Base-by-base conservation (phyloP, 2,888 invertebrate species). In the Folsomia candida region DNA sequence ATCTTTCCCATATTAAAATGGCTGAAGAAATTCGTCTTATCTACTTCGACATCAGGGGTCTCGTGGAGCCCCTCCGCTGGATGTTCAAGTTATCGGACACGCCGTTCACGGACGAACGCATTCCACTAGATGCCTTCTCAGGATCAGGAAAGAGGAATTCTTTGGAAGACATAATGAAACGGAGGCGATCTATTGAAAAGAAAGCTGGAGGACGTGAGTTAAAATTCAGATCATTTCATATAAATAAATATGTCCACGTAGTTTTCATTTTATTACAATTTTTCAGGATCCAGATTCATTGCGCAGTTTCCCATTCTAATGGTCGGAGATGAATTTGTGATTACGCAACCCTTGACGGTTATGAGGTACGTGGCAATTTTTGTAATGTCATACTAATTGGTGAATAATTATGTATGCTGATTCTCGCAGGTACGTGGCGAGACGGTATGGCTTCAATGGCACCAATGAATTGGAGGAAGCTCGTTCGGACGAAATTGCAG, bases 401-500 rank as follows among this genome's bases (percentile, higher is more conserved):
- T n/a, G n/a, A n/a, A n/a, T n/a, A n/a, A n/a, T n/a, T n/a, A n/a
- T n/a, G n/a, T n/a, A n/a, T n/a, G n/a, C n/a, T n/a, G n/a, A n/a
- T n/a, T n/a, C n/a, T n/a, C n/a, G n/a, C n/a, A n/a, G n/a, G n/a
- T n/a, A n/a, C n/a, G 9, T 62, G 3, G 62, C 62, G 2, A 27
- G 26, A 4, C 27, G 29, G 22, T 62, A 28, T 20, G 62, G 37
- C 14, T 28, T 28, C 22, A n/a, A 29, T 9, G 62, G 62, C 6
- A 62, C 2, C n/a, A 47, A 9, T 47, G 47, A 11, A 11, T 47
- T 47, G 37, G 62, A 62, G 4, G 29, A 26, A 9, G 27, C 28
- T 6, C 14, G 61, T 11, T 60, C 69, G 29, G 69, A 72, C 29
- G 69, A 69, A 51, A 69, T 62, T 6, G 26, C 26, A 20, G 67